Conservation (phyloP, 1,140 invertebrate genomes). For the Drosophila cardini region DNA sequence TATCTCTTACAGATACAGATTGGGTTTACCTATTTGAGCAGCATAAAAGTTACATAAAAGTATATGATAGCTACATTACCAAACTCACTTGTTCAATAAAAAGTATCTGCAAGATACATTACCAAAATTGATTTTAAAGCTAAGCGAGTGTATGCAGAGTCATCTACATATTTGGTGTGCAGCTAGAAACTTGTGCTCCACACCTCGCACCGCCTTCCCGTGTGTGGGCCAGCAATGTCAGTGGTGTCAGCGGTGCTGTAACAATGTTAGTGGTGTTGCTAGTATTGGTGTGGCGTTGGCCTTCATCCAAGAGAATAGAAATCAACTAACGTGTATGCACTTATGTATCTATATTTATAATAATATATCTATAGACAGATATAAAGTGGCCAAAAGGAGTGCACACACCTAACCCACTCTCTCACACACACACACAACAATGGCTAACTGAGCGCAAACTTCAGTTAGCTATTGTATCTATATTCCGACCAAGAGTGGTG, state of each 20-base stretch:
- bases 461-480: conserved; percentile 50
- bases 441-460: conserved; percentile 32
- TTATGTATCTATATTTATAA: conserved; percentile 9
- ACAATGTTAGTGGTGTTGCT: conserved; percentile 37
- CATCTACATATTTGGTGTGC: background rate
- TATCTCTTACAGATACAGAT: too few relatives aligned
- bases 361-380: conserved; percentile 24
- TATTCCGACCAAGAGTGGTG: conserved; percentile 32
- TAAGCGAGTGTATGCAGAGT: conserved; percentile 10
- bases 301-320: conserved; percentile 70
- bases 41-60: too few relatives aligned
- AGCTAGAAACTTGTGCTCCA: conserved; percentile 51
- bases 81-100: background rate
- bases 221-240: conserved; percentile 60
- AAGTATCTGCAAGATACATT: conserved; percentile 1
- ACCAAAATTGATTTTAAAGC: background rate
- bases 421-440: conserved; percentile 29
- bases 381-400: conserved; percentile 37
- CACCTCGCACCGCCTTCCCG: conserved; percentile 35
- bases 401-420: conserved; percentile 11
- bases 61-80: background rate
- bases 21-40: too few relatives aligned
- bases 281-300: conserved; percentile 52
- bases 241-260: conserved; percentile 46
- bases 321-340: conserved; percentile 6